A percentile compares a stretch with the other conserved stretches of the same genome.
These are phyloP conservation scores for Ctenicera cuprea DNA, from an alignment of 2,888 invertebrate genomes.

Conservation along the genomic window DNA sequence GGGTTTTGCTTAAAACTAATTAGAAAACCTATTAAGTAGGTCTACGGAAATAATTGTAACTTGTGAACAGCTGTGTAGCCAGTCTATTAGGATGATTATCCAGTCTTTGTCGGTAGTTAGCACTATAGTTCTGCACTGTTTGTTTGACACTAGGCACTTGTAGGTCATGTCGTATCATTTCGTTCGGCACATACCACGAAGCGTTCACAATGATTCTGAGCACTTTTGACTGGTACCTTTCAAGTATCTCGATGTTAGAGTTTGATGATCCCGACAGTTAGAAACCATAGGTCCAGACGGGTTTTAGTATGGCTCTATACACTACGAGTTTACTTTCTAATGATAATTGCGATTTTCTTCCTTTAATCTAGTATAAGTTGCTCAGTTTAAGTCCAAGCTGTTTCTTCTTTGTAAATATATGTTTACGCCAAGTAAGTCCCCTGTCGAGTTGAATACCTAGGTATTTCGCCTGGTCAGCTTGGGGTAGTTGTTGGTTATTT, in stretches of 20 bases:
- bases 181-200: constrained; percentile 48
- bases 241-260: constrained; percentile 50
- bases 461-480: constrained; percentile 23
- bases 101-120: background rate
- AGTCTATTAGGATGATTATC: background rate
- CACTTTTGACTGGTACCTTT: constrained; percentile 51
- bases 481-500: background rate
- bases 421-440: constrained; percentile 34
- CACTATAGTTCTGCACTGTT: too few relatives aligned
- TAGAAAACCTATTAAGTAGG: too few relatives aligned
- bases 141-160: too few relatives aligned
- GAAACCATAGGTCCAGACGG: constrained; percentile 52
- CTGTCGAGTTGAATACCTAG: constrained; percentile 28
- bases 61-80: background rate
- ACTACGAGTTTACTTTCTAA: constrained; percentile 46
- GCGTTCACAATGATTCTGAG: constrained; percentile 44
- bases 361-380: constrained; percentile 28
- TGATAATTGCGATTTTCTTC: constrained; percentile 19
- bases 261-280: constrained; percentile 53
- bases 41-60: too few relatives aligned
- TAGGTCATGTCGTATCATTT: background rate
- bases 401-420: constrained; percentile 40
- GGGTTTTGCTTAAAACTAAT: too few relatives aligned
- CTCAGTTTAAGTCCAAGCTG: constrained; percentile 31
- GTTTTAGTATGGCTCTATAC: constrained; percentile 47